phyloP scores from a whole-genome alignment of 1,140 invertebrate genomes.

The Acyrthosiphon pisum region DNA sequence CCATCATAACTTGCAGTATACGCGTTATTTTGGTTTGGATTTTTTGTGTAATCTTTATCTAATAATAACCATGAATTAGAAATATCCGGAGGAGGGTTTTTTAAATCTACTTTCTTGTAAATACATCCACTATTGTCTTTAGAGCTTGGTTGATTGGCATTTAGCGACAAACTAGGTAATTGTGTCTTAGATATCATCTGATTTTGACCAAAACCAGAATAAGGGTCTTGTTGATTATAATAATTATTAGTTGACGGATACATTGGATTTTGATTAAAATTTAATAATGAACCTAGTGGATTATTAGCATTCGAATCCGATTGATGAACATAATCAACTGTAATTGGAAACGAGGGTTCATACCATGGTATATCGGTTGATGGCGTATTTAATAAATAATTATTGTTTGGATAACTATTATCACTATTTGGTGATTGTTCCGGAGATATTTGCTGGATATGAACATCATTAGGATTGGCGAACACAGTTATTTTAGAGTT shows the following conservation, averaged over 20 bases:
- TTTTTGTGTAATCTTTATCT: not conserved
- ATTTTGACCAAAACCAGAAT: not conserved
- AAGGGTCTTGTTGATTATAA: not conserved
- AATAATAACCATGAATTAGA: not conserved
- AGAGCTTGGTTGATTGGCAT: not conserved
- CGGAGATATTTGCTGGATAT: not conserved
- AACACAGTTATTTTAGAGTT: not conserved
- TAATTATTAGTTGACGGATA: not conserved
- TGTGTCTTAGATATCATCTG: not conserved
- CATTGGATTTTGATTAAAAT: not conserved
- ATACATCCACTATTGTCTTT: not conserved
- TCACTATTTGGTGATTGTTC: not conserved
- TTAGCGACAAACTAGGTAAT: not conserved
- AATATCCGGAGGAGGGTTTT: not conserved
- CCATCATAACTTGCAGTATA: not conserved
- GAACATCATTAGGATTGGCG: not conserved
- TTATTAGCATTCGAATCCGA: not conserved
- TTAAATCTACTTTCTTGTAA: not conserved
- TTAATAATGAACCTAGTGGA: not conserved
- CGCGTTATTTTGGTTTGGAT: not conserved
- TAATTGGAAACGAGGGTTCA: not conserved
- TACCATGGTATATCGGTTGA: not conserved
- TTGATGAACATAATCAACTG: not conserved
- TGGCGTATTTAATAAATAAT: not conserved
- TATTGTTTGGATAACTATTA: not conserved